phyloP scores from a whole-genome alignment of 1,140 invertebrate species.

The Paralvinella palmiformis region DNA sequence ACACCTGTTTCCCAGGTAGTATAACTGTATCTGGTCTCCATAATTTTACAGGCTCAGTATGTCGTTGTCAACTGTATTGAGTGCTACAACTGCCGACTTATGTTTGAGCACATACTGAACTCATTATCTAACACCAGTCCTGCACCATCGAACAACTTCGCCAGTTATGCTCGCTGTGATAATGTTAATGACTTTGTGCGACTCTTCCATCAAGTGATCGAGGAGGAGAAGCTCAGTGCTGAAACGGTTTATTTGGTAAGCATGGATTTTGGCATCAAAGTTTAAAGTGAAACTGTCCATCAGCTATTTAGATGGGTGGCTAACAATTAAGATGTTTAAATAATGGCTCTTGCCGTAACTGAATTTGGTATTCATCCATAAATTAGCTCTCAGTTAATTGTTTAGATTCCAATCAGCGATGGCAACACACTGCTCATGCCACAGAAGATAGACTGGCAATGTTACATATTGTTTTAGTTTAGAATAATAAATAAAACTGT shows the following conservation, averaged over 20 bases:
- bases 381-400: no score
- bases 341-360: no score
- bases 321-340: no score
- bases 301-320: no score
- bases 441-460: no score
- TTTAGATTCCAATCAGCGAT: background rate
- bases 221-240: slow-evolving; percentile 23
- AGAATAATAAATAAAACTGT: no score
- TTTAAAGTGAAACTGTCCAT: no score
- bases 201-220: slow-evolving; percentile 45
- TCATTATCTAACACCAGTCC: slow-evolving; percentile 49
- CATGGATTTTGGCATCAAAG: slow-evolving; percentile 12
- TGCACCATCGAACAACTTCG: slow-evolving; percentile 31
- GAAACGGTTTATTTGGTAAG: slow-evolving; percentile 47
- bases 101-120: slow-evolving; percentile 70
- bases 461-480: no score
- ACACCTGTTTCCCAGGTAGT: background rate
- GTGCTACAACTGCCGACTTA: slow-evolving; percentile 66
- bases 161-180: slow-evolving; percentile 58
- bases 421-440: no score
- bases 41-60: slow-evolving; percentile 49
- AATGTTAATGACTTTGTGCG: slow-evolving; percentile 68
- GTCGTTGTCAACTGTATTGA: slow-evolving; percentile 75
- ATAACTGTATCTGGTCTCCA: background rate
- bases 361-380: no score